Conservation (phyloP, 2,113 vertebrate genomes). For the Forbesichthys agassizii region DNA sequence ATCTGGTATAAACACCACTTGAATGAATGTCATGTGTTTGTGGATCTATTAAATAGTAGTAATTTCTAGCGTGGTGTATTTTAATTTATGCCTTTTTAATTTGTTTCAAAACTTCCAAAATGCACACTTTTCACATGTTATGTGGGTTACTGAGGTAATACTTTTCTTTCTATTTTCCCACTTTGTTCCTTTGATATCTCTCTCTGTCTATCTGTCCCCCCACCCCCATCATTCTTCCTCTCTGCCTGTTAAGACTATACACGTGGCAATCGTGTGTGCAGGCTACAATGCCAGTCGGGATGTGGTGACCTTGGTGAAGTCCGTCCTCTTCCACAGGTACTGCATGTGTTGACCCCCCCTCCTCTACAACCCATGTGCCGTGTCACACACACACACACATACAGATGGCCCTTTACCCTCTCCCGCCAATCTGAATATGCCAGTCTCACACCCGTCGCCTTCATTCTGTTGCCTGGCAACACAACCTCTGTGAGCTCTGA, state of each 20-base stretch:
- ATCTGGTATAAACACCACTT: slow-evolving; percentile 1
- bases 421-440: slow-evolving; percentile 42
- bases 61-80: neutral
- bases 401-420: neutral
- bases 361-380: too few species aligned
- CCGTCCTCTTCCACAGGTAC: slow-evolving; percentile 98
- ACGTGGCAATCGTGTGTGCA: slow-evolving; percentile 97
- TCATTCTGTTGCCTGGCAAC: slow-evolving; percentile 53
- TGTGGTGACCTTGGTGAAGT: slow-evolving; percentile 97
- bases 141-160: too few species aligned
- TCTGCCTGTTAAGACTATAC: slow-evolving; percentile 85
- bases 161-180: too few species aligned
- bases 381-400: neutral
- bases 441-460: slow-evolving; percentile 14
- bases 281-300: slow-evolving; percentile 98
- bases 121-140: too few species aligned
- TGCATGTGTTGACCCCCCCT: neutral
- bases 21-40: neutral
- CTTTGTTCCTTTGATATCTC: neutral
- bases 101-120: neutral
- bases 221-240: neutral
- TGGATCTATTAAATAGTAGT: neutral
- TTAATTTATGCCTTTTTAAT: neutral
- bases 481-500: slow-evolving; percentile 38
- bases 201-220: neutral